Evolutionary conservation across 2,113 vertebrate genomes (phyloP).

Genomic region (Microtus oregoni): DNA sequence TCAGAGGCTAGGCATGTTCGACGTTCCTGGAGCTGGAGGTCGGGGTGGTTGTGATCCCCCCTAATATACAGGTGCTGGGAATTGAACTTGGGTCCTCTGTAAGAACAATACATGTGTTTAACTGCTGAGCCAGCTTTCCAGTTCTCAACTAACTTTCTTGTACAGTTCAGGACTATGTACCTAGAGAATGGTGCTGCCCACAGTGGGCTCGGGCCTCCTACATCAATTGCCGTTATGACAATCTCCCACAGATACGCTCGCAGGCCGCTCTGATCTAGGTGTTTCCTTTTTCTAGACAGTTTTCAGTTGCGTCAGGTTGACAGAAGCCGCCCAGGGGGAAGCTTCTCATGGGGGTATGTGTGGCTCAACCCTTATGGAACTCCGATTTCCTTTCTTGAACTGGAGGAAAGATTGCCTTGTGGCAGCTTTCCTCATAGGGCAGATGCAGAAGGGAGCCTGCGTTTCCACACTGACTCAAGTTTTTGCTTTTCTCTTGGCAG

Average conservation of each 20-base stretch:
- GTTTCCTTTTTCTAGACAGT: neutral
- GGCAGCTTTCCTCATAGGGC: neutral
- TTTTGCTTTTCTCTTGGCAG: conserved; percentile 84
- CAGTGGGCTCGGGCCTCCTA: neutral
- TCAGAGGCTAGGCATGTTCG: neutral
- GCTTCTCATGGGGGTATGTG: neutral
- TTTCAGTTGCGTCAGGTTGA: neutral
- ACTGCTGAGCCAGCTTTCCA: neutral
- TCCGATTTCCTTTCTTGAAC: neutral
- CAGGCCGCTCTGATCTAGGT: neutral
- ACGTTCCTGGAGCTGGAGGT: neutral
- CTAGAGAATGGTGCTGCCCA: neutral
- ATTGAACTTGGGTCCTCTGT: neutral
- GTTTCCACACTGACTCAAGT: neutral
- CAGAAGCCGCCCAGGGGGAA: neutral
- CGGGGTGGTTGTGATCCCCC: neutral
- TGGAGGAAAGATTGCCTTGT: neutral
- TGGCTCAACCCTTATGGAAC: neutral
- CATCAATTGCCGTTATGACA: neutral
- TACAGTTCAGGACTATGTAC: neutral
- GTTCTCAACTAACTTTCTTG: neutral
- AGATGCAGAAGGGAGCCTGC: neutral
- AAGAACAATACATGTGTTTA: neutral
- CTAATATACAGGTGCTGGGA: neutral
- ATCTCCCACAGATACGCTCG: neutral